phyloP scores from a whole-genome alignment of 1,140 invertebrate genomes.

The Caenorhabditis elegans region WBcel235 BX284602.5:5756001-5756500 shows the following conservation, averaged over 20 bases:
- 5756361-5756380: slow-evolving; percentile 13
- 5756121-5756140: slow-evolving; percentile 68
- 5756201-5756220: not conserved
- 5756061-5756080: slow-evolving; percentile 68
- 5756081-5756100: slow-evolving; percentile 66
- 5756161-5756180: not conserved
- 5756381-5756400: not conserved
- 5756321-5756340: too few species aligned
- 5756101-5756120: slow-evolving; percentile 68
- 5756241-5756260: not conserved
- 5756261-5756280: not conserved
- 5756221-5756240: slow-evolving; percentile 7
- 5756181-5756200: not conserved
- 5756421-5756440: slow-evolving; percentile 8
- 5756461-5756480: not conserved
- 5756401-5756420: slow-evolving; percentile 21
- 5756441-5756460: not conserved
- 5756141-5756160: slow-evolving; percentile 1
- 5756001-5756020: too few species aligned
- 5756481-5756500: slow-evolving; percentile 16
- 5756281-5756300: not conserved
- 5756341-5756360: not conserved
- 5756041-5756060: slow-evolving; percentile 69
- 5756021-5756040: slow-evolving; percentile 51
- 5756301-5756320: not conserved